phyloP scores from a whole-genome alignment of 2,888 invertebrate species.

The Sinodicranocentrus sp. region DNA sequence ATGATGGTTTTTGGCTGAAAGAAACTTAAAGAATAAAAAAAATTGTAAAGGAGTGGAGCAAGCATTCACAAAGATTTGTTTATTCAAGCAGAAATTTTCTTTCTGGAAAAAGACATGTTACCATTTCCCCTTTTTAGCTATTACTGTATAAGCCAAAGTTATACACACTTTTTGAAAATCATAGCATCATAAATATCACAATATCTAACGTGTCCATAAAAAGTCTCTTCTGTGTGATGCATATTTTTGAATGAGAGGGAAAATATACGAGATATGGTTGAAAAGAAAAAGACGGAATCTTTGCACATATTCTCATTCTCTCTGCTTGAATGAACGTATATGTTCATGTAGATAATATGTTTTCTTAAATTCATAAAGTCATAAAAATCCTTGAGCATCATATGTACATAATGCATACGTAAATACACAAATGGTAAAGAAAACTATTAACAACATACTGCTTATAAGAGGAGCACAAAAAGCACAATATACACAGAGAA shows the following conservation, averaged over 20 bases:
- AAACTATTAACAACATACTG: conserved; percentile 64
- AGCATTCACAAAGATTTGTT: conserved; percentile 56
- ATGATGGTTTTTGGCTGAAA: conserved; percentile 43
- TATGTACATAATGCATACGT: conserved; percentile 50
- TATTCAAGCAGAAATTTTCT: conserved; percentile 65
- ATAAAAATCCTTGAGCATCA: conserved; percentile 64
- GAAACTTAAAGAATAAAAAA: conserved; percentile 43
- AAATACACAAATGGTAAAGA: conserved; percentile 60
- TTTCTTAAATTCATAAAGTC: conserved; percentile 67
- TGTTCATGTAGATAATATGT: conserved; percentile 50
- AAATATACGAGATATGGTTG: conserved; percentile 30
- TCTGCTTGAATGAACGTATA: conserved; percentile 47
- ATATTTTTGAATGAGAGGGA: conserved; percentile 17
- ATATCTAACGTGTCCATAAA: conserved; percentile 66
- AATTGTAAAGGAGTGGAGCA: conserved; percentile 21
- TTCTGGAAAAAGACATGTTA: conserved; percentile 64
- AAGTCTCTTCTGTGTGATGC: conserved; percentile 39
- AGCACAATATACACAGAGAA: conserved; percentile 18
- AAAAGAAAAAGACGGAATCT: conserved; percentile 20
- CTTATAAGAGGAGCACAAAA: conserved; percentile 17
- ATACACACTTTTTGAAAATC: conserved; percentile 43
- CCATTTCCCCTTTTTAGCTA: conserved; percentile 58
- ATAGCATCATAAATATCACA: conserved; percentile 63
- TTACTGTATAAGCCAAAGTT: conserved; percentile 7
- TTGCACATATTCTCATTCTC: conserved; percentile 51